Evolutionary conservation across 2,797 vertebrate species (phyloP).

Genomic region (Pampus argenteus): DNA sequence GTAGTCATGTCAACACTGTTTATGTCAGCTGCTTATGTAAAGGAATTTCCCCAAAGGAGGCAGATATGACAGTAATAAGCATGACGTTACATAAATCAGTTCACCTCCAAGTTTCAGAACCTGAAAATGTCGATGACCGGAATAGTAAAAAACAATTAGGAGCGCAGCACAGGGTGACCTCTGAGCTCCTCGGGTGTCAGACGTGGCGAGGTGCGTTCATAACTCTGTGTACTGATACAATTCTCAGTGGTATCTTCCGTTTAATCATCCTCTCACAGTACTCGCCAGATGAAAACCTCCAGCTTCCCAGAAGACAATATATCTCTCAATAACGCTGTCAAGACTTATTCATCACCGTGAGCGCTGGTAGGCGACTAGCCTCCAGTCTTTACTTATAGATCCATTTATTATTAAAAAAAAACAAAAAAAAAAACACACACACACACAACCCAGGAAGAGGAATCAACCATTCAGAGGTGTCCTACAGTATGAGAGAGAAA

Average conservation of each 20-base stretch:
- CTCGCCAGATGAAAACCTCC: conserved; percentile 55
- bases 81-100: conserved; percentile 13
- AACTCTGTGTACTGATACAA: conserved; percentile 24
- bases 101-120: neutral
- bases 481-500: conserved; percentile 37
- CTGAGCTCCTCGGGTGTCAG: conserved; percentile 17
- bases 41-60: conserved; percentile 14
- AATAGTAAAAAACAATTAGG: conserved; percentile 8
- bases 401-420: conserved; percentile 73
- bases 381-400: conserved; percentile 63
- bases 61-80: neutral
- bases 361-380: conserved; percentile 41
- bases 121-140: neutral
- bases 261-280: conserved; percentile 63
- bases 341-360: conserved; percentile 66
- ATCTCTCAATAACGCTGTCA: conserved; percentile 75
- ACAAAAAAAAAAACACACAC: neutral
- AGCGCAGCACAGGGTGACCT: neutral
- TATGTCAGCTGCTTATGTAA: conserved; percentile 37
- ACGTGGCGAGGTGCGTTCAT: conserved; percentile 39
- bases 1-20: conserved; percentile 29
- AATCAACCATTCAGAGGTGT: conserved; percentile 50
- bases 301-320: conserved; percentile 72
- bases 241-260: conserved; percentile 46
- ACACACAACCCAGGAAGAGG: conserved; percentile 31